Percentiles rank a stretch among this genome's conserved stretches.
Conservation (phyloP, 2,797 vertebrate genomes). For the Chrysolophus pictus region DNA sequence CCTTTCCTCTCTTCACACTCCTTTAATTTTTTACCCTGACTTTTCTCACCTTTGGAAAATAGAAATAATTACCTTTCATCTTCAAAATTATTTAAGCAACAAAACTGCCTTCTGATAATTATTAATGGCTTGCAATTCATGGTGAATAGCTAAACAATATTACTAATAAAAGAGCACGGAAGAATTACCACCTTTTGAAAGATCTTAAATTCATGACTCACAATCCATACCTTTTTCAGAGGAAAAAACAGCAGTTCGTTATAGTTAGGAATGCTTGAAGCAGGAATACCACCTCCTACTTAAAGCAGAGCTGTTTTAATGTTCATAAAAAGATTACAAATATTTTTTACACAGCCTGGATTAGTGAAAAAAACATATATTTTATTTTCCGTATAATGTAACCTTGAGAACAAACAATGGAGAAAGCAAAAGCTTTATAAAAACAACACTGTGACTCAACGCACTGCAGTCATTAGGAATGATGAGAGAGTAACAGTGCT, state of each 20-base stretch:
- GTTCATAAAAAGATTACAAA: slow-evolving; percentile 8
- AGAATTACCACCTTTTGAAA: background rate
- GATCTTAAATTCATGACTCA: background rate
- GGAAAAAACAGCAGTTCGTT: background rate
- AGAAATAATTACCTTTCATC: background rate
- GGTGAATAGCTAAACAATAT: background rate
- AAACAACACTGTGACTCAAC: background rate
- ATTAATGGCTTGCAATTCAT: background rate
- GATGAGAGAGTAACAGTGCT: background rate
- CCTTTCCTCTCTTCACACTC: background rate
- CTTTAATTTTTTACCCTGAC: background rate
- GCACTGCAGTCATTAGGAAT: background rate
- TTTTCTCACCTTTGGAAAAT: background rate
- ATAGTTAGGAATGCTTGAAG: background rate
- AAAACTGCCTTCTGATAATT: background rate
- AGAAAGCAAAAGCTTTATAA: slow-evolving; percentile 19
- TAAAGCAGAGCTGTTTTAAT: background rate
- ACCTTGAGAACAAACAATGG: slow-evolving; percentile 36
- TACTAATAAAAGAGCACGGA: background rate
- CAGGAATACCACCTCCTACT: background rate
- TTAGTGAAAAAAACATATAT: background rate
- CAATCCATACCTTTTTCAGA: background rate
- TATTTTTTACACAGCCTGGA: background rate
- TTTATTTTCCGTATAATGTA: background rate
- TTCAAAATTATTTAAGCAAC: background rate